Percentiles rank a stretch among this genome's conserved stretches.
Conservation (phyloP, 2,797 vertebrate genomes). For the Muscicapa striata region DNA sequence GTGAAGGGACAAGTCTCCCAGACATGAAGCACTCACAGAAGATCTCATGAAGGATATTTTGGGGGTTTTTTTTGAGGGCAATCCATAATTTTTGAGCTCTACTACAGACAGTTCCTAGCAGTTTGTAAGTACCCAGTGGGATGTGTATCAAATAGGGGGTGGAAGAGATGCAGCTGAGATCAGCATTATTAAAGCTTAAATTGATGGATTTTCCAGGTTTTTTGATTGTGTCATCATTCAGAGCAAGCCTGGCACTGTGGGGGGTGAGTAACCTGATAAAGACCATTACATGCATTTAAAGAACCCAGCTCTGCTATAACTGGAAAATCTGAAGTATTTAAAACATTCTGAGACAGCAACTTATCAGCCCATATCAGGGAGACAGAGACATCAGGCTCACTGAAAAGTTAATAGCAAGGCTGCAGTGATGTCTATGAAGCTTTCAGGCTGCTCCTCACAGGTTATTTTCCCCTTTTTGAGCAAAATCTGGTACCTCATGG, state of each 20-base stretch:
- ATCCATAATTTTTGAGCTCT: background rate
- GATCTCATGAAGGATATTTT: background rate
- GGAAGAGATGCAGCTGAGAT: background rate
- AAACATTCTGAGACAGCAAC: background rate
- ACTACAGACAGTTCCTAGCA: background rate
- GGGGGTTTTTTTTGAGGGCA: accelerated
- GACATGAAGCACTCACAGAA: background rate
- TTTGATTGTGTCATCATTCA: background rate
- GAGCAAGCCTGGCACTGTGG: background rate
- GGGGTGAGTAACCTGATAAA: background rate
- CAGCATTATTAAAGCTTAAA: background rate
- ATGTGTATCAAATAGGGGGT: background rate
- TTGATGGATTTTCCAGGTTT: background rate
- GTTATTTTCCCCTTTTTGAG: background rate
- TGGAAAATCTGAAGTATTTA: background rate
- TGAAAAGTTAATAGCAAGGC: background rate
- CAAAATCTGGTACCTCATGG: background rate
- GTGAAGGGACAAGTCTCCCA: background rate
- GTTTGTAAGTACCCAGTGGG: background rate
- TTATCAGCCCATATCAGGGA: background rate
- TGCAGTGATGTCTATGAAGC: background rate
- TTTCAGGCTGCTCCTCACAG: background rate
- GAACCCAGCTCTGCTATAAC: background rate
- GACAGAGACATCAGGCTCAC: background rate
- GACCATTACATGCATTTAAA: background rate